Evolutionary conservation across 2,797 vertebrate genomes (phyloP).

Genomic region (Molossus molossus): DNA sequence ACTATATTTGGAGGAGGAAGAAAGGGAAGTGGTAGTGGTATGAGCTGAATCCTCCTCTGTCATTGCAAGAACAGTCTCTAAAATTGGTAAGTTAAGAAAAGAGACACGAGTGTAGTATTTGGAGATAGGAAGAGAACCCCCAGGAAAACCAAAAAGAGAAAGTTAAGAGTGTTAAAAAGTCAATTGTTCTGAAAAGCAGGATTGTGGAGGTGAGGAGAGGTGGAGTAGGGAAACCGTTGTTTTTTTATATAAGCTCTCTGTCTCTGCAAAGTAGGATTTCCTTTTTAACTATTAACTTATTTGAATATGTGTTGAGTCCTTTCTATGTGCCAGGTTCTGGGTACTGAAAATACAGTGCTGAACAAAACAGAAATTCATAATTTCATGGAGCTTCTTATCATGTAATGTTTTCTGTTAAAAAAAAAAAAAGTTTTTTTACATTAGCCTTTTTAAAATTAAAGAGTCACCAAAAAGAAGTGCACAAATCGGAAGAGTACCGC

Average conservation of each 20-base stretch:
- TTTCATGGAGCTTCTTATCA: background rate
- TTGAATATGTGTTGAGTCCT: background rate
- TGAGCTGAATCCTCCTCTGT: background rate
- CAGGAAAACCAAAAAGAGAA: background rate
- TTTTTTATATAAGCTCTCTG: background rate
- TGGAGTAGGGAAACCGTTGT: background rate
- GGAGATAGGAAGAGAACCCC: background rate
- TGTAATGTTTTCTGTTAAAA: background rate
- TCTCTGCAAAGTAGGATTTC: background rate
- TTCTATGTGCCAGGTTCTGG: background rate
- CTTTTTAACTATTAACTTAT: slow-evolving; percentile 2
- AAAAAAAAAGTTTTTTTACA: background rate
- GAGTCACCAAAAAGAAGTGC: background rate
- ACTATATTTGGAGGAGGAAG: background rate
- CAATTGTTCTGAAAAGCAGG: slow-evolving; percentile 4
- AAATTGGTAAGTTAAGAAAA: background rate
- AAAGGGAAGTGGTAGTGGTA: background rate
- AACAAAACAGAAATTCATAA: background rate
- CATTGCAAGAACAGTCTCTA: background rate
- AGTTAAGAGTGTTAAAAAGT: no score
- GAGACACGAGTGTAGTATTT: background rate
- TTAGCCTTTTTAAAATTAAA: slow-evolving; percentile 22
- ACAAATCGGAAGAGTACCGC: background rate
- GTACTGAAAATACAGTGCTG: background rate
- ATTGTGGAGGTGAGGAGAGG: background rate